These are phyloP conservation scores for Neotoma lepida DNA, from an alignment of 2,113 vertebrate species.

Conservation along the genomic window DNA sequence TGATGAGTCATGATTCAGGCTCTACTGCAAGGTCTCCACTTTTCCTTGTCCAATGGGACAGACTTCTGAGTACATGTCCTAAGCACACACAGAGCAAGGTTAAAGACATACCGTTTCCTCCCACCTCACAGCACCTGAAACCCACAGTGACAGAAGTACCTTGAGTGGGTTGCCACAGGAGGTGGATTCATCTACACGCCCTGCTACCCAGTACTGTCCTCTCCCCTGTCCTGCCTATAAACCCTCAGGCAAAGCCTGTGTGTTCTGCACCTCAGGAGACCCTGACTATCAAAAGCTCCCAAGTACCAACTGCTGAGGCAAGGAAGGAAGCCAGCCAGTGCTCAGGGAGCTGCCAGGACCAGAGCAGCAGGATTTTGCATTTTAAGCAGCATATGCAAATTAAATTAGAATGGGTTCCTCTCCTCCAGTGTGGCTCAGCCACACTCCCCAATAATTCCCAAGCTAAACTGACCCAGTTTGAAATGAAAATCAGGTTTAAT, in stretches of 20 bases:
- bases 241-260: background rate
- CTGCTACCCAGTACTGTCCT: background rate
- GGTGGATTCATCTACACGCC: too few species aligned
- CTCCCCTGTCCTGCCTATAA: background rate
- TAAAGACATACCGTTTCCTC: background rate
- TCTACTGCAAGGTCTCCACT: background rate
- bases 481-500: conserved; percentile 78
- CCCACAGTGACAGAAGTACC: accelerated
- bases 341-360: background rate
- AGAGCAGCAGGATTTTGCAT: conserved; percentile 25
- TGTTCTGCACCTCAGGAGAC: background rate
- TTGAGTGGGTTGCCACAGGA: background rate
- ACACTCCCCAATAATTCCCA: conserved; percentile 53
- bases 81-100: background rate
- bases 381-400: conserved; percentile 75
- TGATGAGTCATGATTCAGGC: background rate
- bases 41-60: background rate
- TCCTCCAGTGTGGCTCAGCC: conserved; percentile 65
- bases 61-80: background rate
- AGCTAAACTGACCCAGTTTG: conserved; percentile 75
- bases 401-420: conserved; percentile 67
- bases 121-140: background rate
- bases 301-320: background rate
- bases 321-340: background rate
- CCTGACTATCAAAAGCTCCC: background rate